These are phyloP conservation scores for Ciconia maguari DNA, from an alignment of 2,113 vertebrate species.

Conservation along the genomic window DNA sequence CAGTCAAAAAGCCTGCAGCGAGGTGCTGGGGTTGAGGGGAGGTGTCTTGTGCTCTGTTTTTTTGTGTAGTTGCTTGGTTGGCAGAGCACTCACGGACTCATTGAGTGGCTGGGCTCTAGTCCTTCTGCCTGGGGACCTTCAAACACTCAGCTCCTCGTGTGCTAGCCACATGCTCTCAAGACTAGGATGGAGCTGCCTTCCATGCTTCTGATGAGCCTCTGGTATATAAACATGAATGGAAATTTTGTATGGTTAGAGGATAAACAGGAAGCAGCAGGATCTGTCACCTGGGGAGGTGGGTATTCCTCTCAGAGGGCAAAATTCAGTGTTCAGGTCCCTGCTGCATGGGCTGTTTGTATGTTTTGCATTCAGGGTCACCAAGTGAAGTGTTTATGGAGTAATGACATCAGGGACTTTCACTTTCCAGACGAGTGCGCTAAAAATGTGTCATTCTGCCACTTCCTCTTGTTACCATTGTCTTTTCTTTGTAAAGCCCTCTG, in stretches of 20 bases:
- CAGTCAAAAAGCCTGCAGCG: not conserved
- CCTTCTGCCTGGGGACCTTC: not conserved
- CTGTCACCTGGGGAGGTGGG: not conserved
- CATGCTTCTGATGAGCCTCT: not conserved
- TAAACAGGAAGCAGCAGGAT: not conserved
- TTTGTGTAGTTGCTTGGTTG: not conserved
- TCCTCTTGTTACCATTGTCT: not conserved
- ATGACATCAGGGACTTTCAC: not conserved
- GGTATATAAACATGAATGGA: not conserved
- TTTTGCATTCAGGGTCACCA: not conserved
- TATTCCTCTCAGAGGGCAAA: not conserved
- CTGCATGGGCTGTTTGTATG: fast-evolving
- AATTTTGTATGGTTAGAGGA: not conserved
- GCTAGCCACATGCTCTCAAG: not conserved
- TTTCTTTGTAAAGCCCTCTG: not conserved
- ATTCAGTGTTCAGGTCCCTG: not conserved
- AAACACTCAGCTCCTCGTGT: fast-evolving
- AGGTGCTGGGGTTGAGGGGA: not conserved
- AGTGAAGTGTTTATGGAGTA: not conserved
- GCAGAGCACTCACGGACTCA: not conserved
- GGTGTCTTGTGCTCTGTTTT: not conserved
- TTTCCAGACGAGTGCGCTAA: not conserved
- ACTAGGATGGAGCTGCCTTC: not conserved
- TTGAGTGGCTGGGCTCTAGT: not conserved
- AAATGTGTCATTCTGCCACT: not conserved